Evolutionary conservation across 2,888 invertebrate species (phyloP).

Genomic region (Heteropelma amictum): DNA sequence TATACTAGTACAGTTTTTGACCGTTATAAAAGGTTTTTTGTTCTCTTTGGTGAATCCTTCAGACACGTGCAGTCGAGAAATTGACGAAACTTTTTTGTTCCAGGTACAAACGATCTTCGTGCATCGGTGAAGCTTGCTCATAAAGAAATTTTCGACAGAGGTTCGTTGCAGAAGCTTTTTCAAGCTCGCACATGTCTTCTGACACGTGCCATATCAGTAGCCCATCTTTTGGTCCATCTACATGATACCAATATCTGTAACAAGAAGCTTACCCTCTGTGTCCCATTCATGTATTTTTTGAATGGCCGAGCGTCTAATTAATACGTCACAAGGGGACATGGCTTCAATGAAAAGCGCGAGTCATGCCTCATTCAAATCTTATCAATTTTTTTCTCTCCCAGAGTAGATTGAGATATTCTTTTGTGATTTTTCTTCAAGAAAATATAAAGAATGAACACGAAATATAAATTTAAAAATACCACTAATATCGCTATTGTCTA

Average conservation of each 20-base stretch:
- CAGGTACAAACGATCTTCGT: conserved; percentile 8
- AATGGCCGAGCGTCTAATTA: too few species aligned
- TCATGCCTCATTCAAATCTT: too few species aligned
- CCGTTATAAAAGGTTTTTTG: background rate
- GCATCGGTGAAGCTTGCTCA: background rate
- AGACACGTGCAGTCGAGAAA: conserved; percentile 1
- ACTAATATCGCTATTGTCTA: too few species aligned
- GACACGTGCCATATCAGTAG: conserved; percentile 67
- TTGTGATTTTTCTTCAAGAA: too few species aligned
- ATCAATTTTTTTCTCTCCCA: too few species aligned
- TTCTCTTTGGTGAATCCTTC: background rate
- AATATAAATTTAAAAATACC: too few species aligned
- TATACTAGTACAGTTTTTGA: too few species aligned
- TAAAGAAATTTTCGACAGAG: conserved; percentile 26
- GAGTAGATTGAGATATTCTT: too few species aligned
- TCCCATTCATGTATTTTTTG: too few species aligned
- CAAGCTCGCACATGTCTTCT: conserved; percentile 22
- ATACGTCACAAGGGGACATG: conserved; percentile 41
- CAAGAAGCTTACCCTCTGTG: conserved; percentile 15
- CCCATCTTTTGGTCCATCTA: conserved; percentile 57
- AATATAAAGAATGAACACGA: too few species aligned
- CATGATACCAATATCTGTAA: conserved; percentile 28
- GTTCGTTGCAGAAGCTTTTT: conserved; percentile 40
- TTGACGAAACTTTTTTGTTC: conserved; percentile 12
- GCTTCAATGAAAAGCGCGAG: too few species aligned